Base-by-base conservation (phyloP, 2,888 invertebrate genomes). In the Himalopsyche japonica region DNA sequence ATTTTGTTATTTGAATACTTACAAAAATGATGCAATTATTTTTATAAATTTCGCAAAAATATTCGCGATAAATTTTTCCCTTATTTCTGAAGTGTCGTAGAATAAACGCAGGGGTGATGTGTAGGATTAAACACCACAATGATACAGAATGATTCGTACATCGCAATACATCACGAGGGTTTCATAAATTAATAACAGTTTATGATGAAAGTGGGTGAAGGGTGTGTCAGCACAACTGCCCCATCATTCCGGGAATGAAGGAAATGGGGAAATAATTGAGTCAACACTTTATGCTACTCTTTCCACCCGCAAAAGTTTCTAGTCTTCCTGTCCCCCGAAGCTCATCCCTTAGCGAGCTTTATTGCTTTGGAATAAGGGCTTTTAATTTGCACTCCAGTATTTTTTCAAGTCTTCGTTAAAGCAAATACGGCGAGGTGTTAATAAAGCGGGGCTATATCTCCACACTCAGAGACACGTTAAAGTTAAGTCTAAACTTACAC, bases 251-350 rank as follows among this genome's bases (percentile, higher is more conserved):
- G 79, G 82, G 85, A 47, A 48, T 47, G 79, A 86, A 80, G 85
- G 82, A 85, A 86, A 86, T 86, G 86, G 86, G 85, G 84, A 86
- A 84, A 85, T 86, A 86, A 86, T 86, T 86, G 83, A 86, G 86
- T 86, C 86, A 86, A 86, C 86, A 86, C 86, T 86, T 86, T 84
- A 86, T 82, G 82, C 83, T 79, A 82, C 84, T 79, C 81, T 79
- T 64, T 48, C 49, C 24, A 43, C 70, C 79, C 76, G 32, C 76
- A 49, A 81, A 34, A 80, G 24, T 70, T 70, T 70, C 70, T 15
- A 70, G 70, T 27, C 70, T 27, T 27, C 70, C 30, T 20, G 57
- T 64, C 76, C 83, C 70, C 82, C 86, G 78, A 82, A 49, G 49
- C 82, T 82, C 83, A 79, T 70, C 70, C 70, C 70, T 70, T 24